Percentiles rank a stretch among this genome's conserved stretches.
phyloP scores from a whole-genome alignment of 2,113 vertebrate species.

The Chamaetylas fuelleborni region DNA sequence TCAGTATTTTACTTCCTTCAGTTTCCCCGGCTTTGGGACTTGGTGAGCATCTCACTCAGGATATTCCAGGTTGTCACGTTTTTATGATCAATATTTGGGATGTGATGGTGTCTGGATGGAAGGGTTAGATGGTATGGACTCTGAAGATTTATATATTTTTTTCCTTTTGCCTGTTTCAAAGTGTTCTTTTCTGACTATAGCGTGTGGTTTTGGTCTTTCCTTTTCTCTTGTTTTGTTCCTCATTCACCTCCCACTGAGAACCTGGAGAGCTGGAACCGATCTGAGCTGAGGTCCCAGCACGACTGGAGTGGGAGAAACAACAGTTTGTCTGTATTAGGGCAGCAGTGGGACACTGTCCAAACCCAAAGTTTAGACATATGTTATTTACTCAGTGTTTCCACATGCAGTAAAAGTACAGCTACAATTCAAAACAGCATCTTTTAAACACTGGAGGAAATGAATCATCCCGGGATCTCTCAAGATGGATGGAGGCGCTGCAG shows the following conservation, averaged over 20 bases:
- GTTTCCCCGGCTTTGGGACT: neutral
- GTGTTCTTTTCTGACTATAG: neutral
- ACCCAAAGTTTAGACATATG: constrained; percentile 34
- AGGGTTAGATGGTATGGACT: neutral
- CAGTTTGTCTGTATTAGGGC: neutral
- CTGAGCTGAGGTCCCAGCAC: neutral
- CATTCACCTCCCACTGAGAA: neutral
- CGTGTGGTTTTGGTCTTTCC: neutral
- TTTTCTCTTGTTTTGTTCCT: neutral
- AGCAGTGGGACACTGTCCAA: constrained; percentile 34
- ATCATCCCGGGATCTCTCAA: neutral
- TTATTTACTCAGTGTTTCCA: constrained; percentile 59
- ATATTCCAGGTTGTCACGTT: neutral
- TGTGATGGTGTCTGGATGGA: neutral
- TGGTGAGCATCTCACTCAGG: neutral
- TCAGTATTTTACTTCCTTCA: rapidly evolving
- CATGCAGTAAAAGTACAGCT: constrained; percentile 42
- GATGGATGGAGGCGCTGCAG: neutral
- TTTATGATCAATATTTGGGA: neutral
- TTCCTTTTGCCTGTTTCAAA: neutral
- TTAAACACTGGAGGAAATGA: constrained; percentile 32
- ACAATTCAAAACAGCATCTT: constrained; percentile 20
- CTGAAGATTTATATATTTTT: neutral
- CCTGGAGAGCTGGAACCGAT: neutral
- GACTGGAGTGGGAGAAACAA: neutral